phyloP scores from a whole-genome alignment of 2,113 vertebrate species.

The Oncorhynchus kisutch region DNA sequence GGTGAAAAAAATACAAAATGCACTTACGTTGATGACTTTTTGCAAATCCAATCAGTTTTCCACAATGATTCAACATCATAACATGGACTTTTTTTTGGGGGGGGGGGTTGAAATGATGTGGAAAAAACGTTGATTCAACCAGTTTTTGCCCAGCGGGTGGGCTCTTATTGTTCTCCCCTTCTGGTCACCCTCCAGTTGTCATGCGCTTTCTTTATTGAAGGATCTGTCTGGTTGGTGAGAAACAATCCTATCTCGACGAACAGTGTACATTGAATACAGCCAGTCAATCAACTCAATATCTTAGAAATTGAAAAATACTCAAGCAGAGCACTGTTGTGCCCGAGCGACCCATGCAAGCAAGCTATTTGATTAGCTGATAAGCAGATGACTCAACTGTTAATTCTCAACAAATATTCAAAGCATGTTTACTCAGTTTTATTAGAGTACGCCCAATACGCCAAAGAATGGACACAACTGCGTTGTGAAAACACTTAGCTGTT shows the following conservation, averaged over 20 bases:
- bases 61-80: too few relatives aligned
- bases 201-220: conserved; percentile 25
- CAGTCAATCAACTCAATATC: conserved; percentile 27
- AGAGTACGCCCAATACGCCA: conserved; percentile 64
- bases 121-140: too few relatives aligned
- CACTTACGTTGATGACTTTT: too few relatives aligned
- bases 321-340: conserved; percentile 49
- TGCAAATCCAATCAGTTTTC: too few relatives aligned
- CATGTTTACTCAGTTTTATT: conserved; percentile 75
- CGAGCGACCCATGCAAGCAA: conserved; percentile 59
- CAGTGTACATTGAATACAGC: neutral
- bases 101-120: too few relatives aligned
- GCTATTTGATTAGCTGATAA: conserved; percentile 74
- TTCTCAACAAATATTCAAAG: conserved; percentile 67
- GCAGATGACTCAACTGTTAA: conserved; percentile 64
- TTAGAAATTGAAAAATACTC: conserved; percentile 68
- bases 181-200: conserved; percentile 18
- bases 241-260: conserved; percentile 51
- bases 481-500: conserved; percentile 75
- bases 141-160: neutral
- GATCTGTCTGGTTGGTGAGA: conserved; percentile 26
- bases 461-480: conserved; percentile 72
- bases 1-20: too few relatives aligned
- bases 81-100: too few relatives aligned
- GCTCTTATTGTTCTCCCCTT: conserved; percentile 13